Evolutionary conservation across 2,113 vertebrate genomes (phyloP).

Genomic region (Catharus minimus): DNA sequence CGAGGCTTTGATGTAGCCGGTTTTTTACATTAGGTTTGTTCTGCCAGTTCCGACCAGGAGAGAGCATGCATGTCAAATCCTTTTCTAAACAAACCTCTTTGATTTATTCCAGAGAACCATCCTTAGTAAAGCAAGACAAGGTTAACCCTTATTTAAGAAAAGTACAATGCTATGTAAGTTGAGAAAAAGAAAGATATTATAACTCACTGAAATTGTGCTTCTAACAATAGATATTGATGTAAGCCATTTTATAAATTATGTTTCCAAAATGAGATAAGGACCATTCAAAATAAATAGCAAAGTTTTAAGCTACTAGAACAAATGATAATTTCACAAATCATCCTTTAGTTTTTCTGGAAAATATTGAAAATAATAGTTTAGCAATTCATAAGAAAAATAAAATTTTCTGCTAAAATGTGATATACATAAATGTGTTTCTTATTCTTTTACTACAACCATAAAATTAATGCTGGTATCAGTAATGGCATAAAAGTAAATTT

Average conservation of each 20-base stretch:
- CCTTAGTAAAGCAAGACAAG: not conserved
- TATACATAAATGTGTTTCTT: not conserved
- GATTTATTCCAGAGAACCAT: conserved; percentile 30
- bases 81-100: conserved; percentile 44
- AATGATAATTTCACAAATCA: not conserved
- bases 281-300: not conserved
- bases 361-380: not conserved
- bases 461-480: not conserved
- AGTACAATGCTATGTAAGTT: not conserved
- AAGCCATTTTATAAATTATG: not conserved
- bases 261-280: not conserved
- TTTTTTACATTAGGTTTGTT: conserved; percentile 34
- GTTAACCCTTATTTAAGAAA: conserved; percentile 29
- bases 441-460: not conserved
- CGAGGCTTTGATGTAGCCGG: conserved; percentile 27
- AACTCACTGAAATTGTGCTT: not conserved
- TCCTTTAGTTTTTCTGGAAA: not conserved
- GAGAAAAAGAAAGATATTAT: not conserved
- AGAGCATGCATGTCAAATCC: conserved; percentile 39
- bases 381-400: not conserved
- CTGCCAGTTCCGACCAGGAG: conserved; percentile 25
- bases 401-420: not conserved
- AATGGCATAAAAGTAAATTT: not conserved
- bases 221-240: not conserved
- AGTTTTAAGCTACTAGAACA: not conserved